Conservation (phyloP, 1,140 invertebrate species). For the Cardiocondyla obscurior region DNA sequence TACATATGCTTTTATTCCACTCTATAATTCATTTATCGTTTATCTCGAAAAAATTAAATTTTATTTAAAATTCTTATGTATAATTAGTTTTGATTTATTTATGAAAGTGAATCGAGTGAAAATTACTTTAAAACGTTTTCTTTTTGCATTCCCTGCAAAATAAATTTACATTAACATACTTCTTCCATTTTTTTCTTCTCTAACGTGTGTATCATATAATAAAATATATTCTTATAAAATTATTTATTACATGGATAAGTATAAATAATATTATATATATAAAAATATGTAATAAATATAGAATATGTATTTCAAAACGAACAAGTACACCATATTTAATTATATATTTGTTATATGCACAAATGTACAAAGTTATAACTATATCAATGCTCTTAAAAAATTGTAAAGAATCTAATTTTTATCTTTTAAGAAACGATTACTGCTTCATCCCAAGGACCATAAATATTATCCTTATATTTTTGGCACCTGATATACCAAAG, state of each 20-base stretch:
- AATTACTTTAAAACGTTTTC: not conserved
- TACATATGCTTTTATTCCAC: conserved; percentile 52
- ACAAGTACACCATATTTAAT: not conserved
- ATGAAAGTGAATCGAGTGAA: not conserved
- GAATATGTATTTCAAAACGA: conserved; percentile 10
- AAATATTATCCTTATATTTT: conserved; percentile 95
- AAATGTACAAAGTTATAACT: conserved; percentile 15
- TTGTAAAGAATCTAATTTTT: not conserved
- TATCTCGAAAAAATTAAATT: not conserved
- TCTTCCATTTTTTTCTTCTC: not conserved
- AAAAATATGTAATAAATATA: conserved; percentile 10
- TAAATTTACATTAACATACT: conserved; percentile 6
- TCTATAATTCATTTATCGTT: conserved; percentile 33
- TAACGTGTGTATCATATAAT: not conserved
- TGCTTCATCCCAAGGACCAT: conserved; percentile 98
- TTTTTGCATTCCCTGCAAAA: not conserved
- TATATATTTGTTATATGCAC: not conserved
- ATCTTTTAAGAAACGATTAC: conserved; percentile 81
- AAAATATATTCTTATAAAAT: conserved; percentile 41
- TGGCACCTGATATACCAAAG: conserved; percentile 92
- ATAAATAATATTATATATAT: not conserved
- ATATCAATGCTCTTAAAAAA: not conserved
- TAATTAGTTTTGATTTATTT: not conserved
- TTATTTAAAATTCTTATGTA: not conserved
- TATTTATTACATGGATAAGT: conserved; percentile 12